Evolutionary conservation across 2,888 invertebrate genomes (phyloP), one percentile per base, ranked within the genome.

Genomic region (Phasia obesa): DNA sequence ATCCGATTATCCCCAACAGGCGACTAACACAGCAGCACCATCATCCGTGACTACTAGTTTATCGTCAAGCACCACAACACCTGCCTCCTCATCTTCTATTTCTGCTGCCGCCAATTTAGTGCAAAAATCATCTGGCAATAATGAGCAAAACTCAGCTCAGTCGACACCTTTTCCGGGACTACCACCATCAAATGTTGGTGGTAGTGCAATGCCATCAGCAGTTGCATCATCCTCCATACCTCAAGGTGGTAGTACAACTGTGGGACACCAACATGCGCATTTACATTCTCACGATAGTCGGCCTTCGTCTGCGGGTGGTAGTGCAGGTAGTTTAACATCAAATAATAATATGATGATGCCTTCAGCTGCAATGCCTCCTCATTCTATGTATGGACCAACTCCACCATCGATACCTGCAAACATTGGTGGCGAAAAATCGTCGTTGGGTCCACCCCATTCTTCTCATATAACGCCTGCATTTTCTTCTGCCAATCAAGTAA

Each of bases 1-100:
- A 87, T 94, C 94, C 87, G 94, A 94, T 89, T 93, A 93, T 87
- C 92, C 92, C 78, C 92, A 92, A 81, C 92, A 93, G 84, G 93
- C 93, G 44, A 86, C 86, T 70, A 86, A 85, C 73, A 64, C 84
- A 47, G 49, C 85, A 59, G 42, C 85, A 44, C 67, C 85, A 23
- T 67, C 83, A 59, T 64, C 81, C 25, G 67, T 74, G 35, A 74
- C 83, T 47, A 70, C 81, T 25, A 81, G 69, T 59, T 70, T 57
- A 67, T 74, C 75, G 13, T 64, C 84, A 47, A 70, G 51, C 62
- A 73, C 73, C 38, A 64, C 84, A 76, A 69, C 81, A 77, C 65
- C 84, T 69, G 77, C 70, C 67, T 55, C 67, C n/a, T 35, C 49
- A 13, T 53, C 62, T 15, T 38, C 60, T 23, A 15, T 25, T 11